Conservation (phyloP, 2,888 invertebrate species). For the Thereva unica region DNA sequence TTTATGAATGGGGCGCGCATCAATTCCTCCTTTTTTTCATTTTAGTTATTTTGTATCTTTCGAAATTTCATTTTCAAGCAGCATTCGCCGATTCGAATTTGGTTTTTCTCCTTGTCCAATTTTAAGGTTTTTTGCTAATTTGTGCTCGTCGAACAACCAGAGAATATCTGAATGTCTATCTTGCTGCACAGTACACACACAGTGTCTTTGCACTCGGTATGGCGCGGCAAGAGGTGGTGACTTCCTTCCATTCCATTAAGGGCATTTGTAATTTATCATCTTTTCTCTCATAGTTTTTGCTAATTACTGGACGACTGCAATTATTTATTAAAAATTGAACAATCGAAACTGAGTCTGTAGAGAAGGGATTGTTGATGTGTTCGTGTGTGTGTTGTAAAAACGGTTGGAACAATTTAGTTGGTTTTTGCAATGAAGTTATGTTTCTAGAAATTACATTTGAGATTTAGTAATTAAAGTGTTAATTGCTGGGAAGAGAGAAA, state of each 20-base stretch:
- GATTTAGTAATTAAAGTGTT: too few relatives aligned
- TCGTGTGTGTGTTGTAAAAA: too few relatives aligned
- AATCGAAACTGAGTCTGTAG: neutral
- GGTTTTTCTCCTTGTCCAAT: conserved; percentile 16
- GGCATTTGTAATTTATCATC: conserved; percentile 30
- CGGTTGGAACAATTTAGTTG: too few relatives aligned
- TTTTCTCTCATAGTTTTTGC: conserved; percentile 23
- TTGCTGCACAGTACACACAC: conserved; percentile 3
- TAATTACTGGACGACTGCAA: conserved; percentile 29
- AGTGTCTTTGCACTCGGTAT: neutral
- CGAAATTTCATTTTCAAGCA: conserved; percentile 29
- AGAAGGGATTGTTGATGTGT: conserved; percentile 16
- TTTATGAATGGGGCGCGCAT: neutral
- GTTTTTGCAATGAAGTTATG: too few relatives aligned
- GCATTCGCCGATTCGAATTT: conserved; percentile 23
- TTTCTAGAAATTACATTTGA: too few relatives aligned
- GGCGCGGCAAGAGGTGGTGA: neutral
- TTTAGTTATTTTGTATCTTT: conserved; percentile 9
- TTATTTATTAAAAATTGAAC: conserved; percentile 26
- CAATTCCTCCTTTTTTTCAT: too few relatives aligned
- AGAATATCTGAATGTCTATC: neutral
- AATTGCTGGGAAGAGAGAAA: too few relatives aligned
- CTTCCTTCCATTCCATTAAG: conserved; percentile 12
- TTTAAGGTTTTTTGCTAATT: neutral
- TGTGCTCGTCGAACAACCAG: neutral